Conservation (phyloP, 2,888 invertebrate species). For the Pristionchus maxplancki region DNA sequence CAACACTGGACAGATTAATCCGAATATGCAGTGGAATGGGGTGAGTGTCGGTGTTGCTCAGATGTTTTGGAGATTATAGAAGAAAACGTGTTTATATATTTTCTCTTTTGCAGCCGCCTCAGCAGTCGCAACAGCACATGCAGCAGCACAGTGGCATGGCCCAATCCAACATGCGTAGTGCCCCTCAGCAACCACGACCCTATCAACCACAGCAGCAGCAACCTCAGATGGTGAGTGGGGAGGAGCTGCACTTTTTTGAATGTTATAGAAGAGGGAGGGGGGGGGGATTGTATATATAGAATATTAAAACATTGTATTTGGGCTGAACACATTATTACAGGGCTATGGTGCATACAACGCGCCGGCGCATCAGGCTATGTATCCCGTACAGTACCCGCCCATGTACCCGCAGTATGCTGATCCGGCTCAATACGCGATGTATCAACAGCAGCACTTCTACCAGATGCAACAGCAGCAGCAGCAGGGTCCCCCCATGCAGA, state of each 20-base stretch:
- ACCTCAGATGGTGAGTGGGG: background rate
- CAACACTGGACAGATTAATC: background rate
- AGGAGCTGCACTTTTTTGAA: background rate
- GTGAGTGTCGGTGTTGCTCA: background rate
- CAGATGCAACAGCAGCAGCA: background rate
- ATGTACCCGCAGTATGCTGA: background rate
- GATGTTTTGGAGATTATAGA: background rate
- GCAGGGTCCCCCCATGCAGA: background rate
- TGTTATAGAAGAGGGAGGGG: no score
- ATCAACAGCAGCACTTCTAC: background rate
- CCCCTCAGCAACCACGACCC: background rate
- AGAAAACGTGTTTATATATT: background rate
- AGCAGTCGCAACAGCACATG: slow-evolving; percentile 30
- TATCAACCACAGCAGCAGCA: background rate
- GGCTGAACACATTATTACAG: background rate
- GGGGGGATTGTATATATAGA: no score
- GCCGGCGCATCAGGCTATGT: background rate
- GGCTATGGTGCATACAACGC: background rate
- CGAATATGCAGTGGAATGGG: slow-evolving; percentile 15
- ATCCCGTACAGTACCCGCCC: background rate
- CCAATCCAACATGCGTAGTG: background rate
- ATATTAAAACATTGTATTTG: background rate
- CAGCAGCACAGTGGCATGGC: background rate
- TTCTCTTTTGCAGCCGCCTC: background rate
- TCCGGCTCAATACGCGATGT: background rate